Conservation (phyloP, 2,888 invertebrate species). For the Acleris sparsana region DNA sequence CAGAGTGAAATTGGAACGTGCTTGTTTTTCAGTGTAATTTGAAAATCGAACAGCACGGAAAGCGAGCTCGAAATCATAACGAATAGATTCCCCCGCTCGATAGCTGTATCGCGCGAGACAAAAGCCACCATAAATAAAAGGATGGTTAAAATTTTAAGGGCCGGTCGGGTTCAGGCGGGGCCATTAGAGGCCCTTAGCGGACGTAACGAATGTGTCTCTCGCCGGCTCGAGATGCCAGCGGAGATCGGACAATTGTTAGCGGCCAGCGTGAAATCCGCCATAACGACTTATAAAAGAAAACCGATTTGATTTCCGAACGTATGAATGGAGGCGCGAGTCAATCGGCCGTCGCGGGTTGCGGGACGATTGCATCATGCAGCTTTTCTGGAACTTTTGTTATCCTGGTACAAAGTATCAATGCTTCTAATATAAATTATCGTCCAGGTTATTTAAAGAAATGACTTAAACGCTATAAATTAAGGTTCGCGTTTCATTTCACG, state of each 20-base stretch:
- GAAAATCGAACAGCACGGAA: conserved; percentile 37
- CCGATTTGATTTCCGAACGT: conserved; percentile 46
- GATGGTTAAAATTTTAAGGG: conserved; percentile 80
- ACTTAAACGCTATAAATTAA: conserved; percentile 12
- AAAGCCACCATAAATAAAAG: conserved; percentile 77
- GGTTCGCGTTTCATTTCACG: conserved; percentile 20
- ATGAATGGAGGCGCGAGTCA: conserved; percentile 38
- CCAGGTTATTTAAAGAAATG: conserved; percentile 9
- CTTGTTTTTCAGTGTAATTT: conserved; percentile 28
- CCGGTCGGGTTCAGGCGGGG: conserved; percentile 60
- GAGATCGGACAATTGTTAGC: conserved; percentile 71
- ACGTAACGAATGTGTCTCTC: conserved; percentile 64
- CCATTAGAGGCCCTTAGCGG: conserved; percentile 80
- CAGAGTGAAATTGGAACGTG: conserved; percentile 25
- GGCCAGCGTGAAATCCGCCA: conserved; percentile 66
- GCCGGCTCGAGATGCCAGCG: conserved; percentile 59
- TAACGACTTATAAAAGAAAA: conserved; percentile 54
- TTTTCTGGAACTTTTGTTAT: neutral
- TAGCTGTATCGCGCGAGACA: conserved; percentile 62
- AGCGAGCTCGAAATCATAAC: conserved; percentile 63
- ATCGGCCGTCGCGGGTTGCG: conserved; percentile 15
- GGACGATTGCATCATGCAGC: conserved; percentile 19
- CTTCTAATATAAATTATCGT: conserved; percentile 13
- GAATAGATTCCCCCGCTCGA: conserved; percentile 64
- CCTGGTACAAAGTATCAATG: conserved; percentile 2